A percentile compares a stretch with the other conserved stretches of the same genome.
phyloP scores from a whole-genome alignment of 2,797 vertebrate species.

The Pachyuromys duprasi region DNA sequence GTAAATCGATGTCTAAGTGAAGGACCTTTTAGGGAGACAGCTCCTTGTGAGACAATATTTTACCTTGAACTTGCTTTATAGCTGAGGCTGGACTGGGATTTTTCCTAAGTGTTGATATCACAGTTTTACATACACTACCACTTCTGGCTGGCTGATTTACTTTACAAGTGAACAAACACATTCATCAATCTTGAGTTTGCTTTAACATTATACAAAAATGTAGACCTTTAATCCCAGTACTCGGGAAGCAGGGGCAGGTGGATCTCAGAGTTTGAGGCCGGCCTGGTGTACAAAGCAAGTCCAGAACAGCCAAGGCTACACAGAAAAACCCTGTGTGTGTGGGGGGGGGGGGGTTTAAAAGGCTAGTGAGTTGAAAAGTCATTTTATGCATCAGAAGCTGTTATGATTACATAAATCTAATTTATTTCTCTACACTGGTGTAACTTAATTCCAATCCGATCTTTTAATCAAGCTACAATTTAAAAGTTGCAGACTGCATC shows the following conservation, averaged over 20 bases:
- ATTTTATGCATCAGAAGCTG: not conserved
- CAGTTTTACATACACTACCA: not conserved
- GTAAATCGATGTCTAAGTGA: not conserved
- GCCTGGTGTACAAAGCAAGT: too few species aligned
- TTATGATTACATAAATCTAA: not conserved
- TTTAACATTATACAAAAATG: not conserved
- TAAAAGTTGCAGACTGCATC: not conserved
- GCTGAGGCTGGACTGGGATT: not conserved
- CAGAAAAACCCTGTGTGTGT: too few species aligned
- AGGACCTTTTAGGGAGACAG: not conserved
- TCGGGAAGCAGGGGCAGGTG: too few species aligned
- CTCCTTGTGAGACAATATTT: not conserved
- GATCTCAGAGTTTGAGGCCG: too few species aligned
- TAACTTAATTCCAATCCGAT: not conserved
- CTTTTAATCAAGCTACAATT: not conserved
- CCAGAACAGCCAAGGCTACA: too few species aligned
- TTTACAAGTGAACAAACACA: slow-evolving; percentile 19
- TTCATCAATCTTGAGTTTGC: not conserved
- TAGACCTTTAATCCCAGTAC: too few species aligned
- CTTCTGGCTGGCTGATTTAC: not conserved
- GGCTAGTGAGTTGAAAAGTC: not conserved
- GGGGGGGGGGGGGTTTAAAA: too few species aligned
- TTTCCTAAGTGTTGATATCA: not conserved
- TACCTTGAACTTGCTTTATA: not conserved
- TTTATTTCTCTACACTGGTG: not conserved